Evolutionary conservation across 2,888 invertebrate genomes (phyloP).

Genomic region (Himalopsyche japonica): DNA sequence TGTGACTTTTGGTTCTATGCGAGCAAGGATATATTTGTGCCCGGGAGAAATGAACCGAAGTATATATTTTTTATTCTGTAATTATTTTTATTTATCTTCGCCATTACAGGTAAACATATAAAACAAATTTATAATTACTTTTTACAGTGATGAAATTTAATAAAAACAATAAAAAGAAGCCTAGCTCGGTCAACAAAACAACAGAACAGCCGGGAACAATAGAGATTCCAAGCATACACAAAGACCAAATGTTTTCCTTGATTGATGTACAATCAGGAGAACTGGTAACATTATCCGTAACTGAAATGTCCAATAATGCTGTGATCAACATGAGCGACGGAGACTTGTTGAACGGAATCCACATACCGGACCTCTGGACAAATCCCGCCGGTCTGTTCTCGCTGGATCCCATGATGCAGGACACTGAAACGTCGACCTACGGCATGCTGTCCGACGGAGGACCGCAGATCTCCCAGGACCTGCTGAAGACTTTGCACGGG

Average conservation of each 20-base stretch:
- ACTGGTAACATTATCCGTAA: constrained; percentile 35
- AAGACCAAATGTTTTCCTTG: constrained; percentile 30
- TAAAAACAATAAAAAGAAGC: constrained; percentile 14
- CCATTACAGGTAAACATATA: too few species aligned
- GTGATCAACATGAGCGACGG: constrained; percentile 36
- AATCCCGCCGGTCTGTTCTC: constrained; percentile 23
- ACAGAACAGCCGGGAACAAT: neutral
- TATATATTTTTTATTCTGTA: neutral
- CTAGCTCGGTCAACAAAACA: neutral
- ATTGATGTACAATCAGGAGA: constrained; percentile 41
- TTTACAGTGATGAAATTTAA: constrained; percentile 10
- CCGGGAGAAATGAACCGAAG: neutral
- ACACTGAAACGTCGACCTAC: neutral
- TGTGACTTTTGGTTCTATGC: too few species aligned
- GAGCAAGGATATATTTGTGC: too few species aligned
- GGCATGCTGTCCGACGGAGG: constrained; percentile 18
- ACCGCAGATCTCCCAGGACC: constrained; percentile 10
- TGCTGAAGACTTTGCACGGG: constrained; percentile 12
- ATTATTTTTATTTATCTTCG: neutral
- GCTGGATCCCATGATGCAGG: constrained; percentile 27
- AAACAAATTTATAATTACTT: neutral
- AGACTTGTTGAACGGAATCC: constrained; percentile 30
- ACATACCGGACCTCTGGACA: constrained; percentile 32
- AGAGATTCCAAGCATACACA: constrained; percentile 2
- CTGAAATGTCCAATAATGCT: constrained; percentile 35